Evolutionary conservation across 1,140 invertebrate genomes (phyloP).

Genomic region (Leptinotarsa defecta): DNA sequence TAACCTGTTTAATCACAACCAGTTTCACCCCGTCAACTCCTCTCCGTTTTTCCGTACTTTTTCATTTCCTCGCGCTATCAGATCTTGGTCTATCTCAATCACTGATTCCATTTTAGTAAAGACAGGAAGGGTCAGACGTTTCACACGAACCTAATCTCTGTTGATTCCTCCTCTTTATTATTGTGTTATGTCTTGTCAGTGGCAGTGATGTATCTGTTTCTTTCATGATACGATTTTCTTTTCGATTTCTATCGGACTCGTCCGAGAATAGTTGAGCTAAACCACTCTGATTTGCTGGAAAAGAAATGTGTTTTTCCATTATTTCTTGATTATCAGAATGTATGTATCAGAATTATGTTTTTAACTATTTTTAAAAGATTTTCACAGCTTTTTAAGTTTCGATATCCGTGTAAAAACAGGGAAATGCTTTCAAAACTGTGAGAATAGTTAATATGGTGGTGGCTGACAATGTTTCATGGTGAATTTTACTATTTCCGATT

Average conservation of each 20-base stretch:
- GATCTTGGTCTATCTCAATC: background rate
- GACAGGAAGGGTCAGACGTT: constrained; percentile 1
- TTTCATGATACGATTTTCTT: constrained; percentile 16
- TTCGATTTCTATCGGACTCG: constrained; percentile 3
- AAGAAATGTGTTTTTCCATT: no score
- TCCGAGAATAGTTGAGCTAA: background rate
- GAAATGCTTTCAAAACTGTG: no score
- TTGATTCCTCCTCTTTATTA: constrained; percentile 18
- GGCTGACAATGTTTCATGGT: no score
- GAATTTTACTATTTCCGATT: no score
- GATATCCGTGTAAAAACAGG: no score
- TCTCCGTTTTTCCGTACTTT: background rate
- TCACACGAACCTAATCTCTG: constrained; percentile 12
- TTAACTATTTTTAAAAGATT: no score
- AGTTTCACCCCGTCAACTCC: background rate
- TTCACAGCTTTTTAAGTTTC: no score
- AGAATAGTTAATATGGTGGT: no score
- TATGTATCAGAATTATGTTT: no score
- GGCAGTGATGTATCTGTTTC: constrained; percentile 14
- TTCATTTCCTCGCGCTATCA: constrained; percentile 8
- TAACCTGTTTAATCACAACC: background rate
- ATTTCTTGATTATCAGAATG: no score
- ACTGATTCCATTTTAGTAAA: background rate
- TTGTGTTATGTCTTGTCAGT: constrained; percentile 19
- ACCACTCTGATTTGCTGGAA: background rate